These are phyloP conservation scores for Muscicapa striata DNA, from an alignment of 2,797 vertebrate genomes.

Conservation along the genomic window DNA sequence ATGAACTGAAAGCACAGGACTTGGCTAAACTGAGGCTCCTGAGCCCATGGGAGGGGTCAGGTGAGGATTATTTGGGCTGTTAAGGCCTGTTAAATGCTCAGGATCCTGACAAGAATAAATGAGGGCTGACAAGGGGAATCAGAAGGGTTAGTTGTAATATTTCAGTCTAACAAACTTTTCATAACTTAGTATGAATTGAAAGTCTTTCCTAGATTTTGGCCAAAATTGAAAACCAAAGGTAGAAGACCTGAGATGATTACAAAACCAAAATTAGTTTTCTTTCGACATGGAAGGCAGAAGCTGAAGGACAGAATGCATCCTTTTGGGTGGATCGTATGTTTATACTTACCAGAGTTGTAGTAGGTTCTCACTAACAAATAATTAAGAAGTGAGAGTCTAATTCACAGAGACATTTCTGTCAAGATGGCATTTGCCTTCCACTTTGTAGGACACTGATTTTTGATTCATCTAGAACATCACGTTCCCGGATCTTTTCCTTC, in stretches of 20 bases:
- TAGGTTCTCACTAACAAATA: neutral
- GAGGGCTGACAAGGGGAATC: neutral
- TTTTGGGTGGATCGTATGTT: neutral
- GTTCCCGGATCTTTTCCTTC: accelerated
- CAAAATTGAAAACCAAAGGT: neutral
- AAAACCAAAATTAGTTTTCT: neutral
- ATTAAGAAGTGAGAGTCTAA: neutral
- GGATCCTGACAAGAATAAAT: neutral
- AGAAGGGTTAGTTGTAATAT: neutral
- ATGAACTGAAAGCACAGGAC: neutral
- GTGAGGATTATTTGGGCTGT: neutral
- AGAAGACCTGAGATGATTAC: neutral
- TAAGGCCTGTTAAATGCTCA: neutral
- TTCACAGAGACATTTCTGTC: neutral
- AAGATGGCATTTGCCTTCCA: neutral
- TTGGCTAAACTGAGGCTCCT: neutral
- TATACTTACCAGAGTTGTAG: neutral
- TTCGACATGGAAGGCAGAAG: neutral
- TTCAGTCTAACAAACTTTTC: neutral
- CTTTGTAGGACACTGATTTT: neutral
- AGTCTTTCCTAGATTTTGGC: neutral
- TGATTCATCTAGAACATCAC: neutral
- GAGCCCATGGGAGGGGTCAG: neutral
- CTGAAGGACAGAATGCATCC: neutral
- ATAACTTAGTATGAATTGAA: neutral